phyloP scores from a whole-genome alignment of 2,888 invertebrate species.

The Plemyria rubiginata region DNA sequence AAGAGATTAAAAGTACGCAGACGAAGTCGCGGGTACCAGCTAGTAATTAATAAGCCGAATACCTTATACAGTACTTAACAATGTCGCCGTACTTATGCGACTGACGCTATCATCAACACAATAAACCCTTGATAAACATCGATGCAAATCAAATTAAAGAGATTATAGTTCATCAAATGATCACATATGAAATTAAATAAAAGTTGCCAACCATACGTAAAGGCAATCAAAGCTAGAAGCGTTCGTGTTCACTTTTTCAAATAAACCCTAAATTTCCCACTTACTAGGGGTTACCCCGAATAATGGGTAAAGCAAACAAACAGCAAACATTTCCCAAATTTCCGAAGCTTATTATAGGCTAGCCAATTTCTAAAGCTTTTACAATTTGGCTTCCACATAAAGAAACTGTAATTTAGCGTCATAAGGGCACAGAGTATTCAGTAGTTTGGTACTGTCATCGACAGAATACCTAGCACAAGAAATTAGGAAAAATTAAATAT shows the following conservation, averaged over 20 bases:
- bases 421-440: conserved; percentile 23
- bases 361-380: conserved; percentile 33
- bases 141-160: too few relatives aligned
- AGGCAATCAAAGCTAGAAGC: too few relatives aligned
- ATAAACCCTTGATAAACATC: too few relatives aligned
- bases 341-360: conserved; percentile 27
- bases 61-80: too few relatives aligned
- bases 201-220: too few relatives aligned
- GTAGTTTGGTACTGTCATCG: conserved; percentile 15
- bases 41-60: too few relatives aligned
- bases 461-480: conserved; percentile 3
- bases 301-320: conserved; percentile 8
- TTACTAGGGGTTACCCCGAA: conserved; percentile 8
- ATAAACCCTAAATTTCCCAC: neutral
- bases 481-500: neutral
- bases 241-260: neutral
- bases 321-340: conserved; percentile 15
- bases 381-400: conserved; percentile 36
- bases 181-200: too few relatives aligned
- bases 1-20: too few relatives aligned
- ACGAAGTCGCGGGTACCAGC: too few relatives aligned
- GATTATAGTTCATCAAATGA: too few relatives aligned
- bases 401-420: conserved; percentile 37
- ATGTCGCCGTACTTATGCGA: too few relatives aligned
- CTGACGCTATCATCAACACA: too few relatives aligned